These are phyloP conservation scores for Lepidocolaptes lacrymiger DNA, from an alignment of 2,797 vertebrate genomes.

Conservation along the genomic window DNA sequence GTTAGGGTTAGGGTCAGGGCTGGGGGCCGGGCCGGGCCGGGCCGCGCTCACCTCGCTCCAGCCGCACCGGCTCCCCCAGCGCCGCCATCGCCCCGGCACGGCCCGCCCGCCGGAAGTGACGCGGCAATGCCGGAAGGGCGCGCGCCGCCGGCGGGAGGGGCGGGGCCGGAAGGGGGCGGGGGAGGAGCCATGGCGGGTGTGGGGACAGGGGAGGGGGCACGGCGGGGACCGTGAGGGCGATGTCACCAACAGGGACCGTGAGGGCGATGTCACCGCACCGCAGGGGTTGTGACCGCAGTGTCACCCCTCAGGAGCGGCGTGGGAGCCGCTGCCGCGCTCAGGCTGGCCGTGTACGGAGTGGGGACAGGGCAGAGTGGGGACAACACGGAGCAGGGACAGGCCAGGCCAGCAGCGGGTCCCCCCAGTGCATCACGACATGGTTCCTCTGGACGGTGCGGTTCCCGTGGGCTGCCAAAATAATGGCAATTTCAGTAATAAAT, in stretches of 20 bases:
- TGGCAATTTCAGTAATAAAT: rapidly evolving
- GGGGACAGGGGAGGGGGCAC: no score
- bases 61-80: conserved; percentile 89
- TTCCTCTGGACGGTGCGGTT: background rate
- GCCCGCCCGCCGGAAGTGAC: conserved; percentile 72
- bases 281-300: no score
- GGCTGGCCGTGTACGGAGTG: background rate
- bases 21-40: no score
- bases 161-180: background rate
- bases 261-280: no score
- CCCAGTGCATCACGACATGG: no score
- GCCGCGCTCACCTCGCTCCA: conserved; percentile 89
- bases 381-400: no score
- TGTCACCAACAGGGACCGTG: no score
- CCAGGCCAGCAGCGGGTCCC: background rate
- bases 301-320: no score
- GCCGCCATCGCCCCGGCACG: conserved; percentile 85
- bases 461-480: rapidly evolving
- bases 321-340: background rate
- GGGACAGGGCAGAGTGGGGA: no score
- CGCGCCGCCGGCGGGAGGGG: background rate
- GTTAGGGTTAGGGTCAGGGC: no score
- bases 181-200: no score
- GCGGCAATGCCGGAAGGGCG: background rate
- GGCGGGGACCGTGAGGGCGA: no score